Conservation (phyloP, 2,888 invertebrate genomes). For the Dorcus parallelipipedus region DNA sequence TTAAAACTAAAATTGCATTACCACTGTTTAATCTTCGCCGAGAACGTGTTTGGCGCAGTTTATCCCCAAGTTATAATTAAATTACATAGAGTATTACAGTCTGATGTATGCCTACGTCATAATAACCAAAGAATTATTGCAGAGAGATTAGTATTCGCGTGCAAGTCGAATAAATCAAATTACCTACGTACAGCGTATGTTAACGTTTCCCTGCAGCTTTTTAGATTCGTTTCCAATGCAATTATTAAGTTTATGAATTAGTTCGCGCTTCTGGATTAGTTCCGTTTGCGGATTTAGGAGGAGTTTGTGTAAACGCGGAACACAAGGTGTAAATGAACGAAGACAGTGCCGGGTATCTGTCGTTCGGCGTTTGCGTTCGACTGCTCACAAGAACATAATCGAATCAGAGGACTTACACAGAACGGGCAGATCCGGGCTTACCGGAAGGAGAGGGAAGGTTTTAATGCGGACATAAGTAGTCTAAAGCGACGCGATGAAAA, state of each 20-base stretch:
- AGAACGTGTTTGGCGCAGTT: too few relatives aligned
- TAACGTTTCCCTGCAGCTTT: neutral
- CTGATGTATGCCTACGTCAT: too few relatives aligned
- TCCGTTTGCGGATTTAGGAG: too few relatives aligned
- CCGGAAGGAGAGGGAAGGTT: too few relatives aligned
- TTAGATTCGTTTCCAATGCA: neutral
- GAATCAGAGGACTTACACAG: neutral
- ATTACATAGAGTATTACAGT: too few relatives aligned
- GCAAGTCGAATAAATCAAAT: neutral
- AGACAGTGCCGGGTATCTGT: neutral
- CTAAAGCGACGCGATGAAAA: too few relatives aligned
- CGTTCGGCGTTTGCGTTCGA: neutral
- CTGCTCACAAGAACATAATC: constrained; percentile 2
- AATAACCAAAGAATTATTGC: too few relatives aligned
- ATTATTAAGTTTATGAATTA: constrained; percentile 1
- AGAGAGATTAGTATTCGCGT: too few relatives aligned
- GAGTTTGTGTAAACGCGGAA: neutral
- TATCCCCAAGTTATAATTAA: too few relatives aligned
- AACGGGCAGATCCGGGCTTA: neutral
- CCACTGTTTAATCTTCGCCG: too few relatives aligned
- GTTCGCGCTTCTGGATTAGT: neutral
- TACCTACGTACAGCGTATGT: neutral
- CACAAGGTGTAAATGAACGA: neutral
- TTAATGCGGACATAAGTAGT: too few relatives aligned
- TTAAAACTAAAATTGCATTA: too few relatives aligned